Percentiles rank a stretch among this genome's conserved stretches.
Conservation (phyloP, 2,888 invertebrate genomes). For the Dryococelus australis region DNA sequence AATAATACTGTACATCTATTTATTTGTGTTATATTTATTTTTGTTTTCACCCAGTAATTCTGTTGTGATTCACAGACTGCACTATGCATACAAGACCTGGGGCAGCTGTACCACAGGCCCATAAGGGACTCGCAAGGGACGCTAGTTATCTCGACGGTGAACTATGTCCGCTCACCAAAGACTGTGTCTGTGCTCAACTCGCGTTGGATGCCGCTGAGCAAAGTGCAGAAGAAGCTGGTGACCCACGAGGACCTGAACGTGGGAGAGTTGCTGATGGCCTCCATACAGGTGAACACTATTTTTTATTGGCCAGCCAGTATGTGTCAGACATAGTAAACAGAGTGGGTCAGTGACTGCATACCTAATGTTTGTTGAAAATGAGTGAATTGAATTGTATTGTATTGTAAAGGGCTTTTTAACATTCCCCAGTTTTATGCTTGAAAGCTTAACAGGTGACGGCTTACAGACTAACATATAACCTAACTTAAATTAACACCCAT, state of each 20-base stretch:
- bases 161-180: conserved; percentile 81
- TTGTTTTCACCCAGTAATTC: too few relatives aligned
- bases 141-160: conserved; percentile 87
- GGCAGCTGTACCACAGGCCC: conserved; percentile 92
- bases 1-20: too few relatives aligned
- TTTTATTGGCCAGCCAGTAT: neutral
- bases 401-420: too few relatives aligned
- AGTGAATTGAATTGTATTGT: neutral
- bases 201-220: conserved; percentile 89
- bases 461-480: too few relatives aligned
- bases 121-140: conserved; percentile 89
- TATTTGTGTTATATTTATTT: too few relatives aligned
- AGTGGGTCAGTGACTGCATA: neutral
- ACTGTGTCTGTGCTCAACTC: conserved; percentile 88
- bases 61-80: conserved; percentile 69
- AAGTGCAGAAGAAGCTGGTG: conserved; percentile 80
- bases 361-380: neutral
- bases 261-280: conserved; percentile 83
- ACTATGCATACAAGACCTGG: conserved; percentile 90
- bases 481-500: too few relatives aligned
- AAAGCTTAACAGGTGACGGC: too few relatives aligned
- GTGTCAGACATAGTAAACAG: neutral
- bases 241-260: conserved; percentile 79
- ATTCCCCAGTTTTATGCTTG: too few relatives aligned
- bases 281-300: conserved; percentile 70